Evolutionary conservation across 2,113 vertebrate genomes (phyloP), one percentile per base, ranked within the genome.

Genomic region (Crocuta crocuta): DNA sequence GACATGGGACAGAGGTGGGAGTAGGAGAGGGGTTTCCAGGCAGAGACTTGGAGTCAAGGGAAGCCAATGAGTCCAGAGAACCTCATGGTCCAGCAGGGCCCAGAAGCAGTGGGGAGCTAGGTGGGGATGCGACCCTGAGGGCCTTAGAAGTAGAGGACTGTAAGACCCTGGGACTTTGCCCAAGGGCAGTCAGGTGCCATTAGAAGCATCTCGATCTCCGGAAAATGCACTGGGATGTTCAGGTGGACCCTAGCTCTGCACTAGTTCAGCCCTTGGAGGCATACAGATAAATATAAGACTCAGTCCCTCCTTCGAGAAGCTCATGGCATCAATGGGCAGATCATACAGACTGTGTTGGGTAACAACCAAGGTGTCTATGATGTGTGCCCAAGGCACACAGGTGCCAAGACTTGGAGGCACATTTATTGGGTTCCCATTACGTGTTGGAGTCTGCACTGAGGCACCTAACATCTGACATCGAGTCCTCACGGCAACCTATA

Each of bases 121-220:
- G 50, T 11, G 48, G 31, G 76, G 35, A n/a, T 0, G 1, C 45
- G 45, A 85, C 53, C 76, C 33, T 17, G 26, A 33, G 31, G 48
- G 80, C 55, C 65, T 92, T 21, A 5, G 63, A 65, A 83, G 15
- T 48, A 26, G 4, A 43, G 23, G 13, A 17, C 19, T 33, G 0
- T 63, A 21, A 79, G 43, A 78, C 80, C 24, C 21, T 6, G 35
- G 71, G 28, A 10, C 53, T 87, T 81, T 65, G 48, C 65, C 85
- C 21, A 2, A 63, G 26, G 33, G 19, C 55, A 33, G 7, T 31
- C 11, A 33, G 3, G 13, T 0, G 0, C 33, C 3, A 0, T 6
- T 17, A 5, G 73, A 80, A 82, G 61, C 50, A 33, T 43, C 89
- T 35, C 15, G 21, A 2, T 63, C 9, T 8, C n/a, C 65, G 7